A percentile compares a stretch with the other conserved stretches of the same genome.
Evolutionary conservation across 2,113 vertebrate species (phyloP).

Genomic region (Heterotilapia buettikoferi): DNA sequence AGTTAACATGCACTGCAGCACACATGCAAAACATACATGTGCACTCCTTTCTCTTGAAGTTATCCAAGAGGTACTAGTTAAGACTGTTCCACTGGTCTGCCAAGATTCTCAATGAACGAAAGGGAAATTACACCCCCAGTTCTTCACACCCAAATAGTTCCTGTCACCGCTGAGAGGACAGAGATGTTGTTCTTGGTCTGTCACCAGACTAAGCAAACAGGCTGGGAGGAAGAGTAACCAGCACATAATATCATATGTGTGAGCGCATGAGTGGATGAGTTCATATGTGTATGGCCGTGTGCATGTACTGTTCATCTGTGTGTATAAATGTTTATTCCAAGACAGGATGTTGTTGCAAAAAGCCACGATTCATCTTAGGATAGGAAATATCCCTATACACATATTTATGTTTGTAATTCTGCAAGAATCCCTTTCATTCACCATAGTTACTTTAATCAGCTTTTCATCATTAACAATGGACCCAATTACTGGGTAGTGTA

Average conservation of each 20-base stretch:
- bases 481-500: background rate
- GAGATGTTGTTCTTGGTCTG: conserved; percentile 40
- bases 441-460: background rate
- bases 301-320: background rate
- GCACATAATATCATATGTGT: background rate
- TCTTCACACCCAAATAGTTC: conserved; percentile 46
- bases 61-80: conserved; percentile 1
- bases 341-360: background rate
- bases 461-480: background rate
- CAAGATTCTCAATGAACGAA: conserved; percentile 34
- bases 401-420: background rate
- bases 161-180: conserved; percentile 30
- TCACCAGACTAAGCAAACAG: conserved; percentile 17
- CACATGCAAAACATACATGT: background rate
- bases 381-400: background rate
- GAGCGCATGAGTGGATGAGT: background rate
- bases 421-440: background rate
- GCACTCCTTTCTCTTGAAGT: background rate
- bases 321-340: background rate
- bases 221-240: background rate
- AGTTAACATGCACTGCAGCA: background rate
- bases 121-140: conserved; percentile 9
- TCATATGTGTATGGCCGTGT: background rate
- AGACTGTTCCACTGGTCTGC: background rate
- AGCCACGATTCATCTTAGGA: background rate